Percentiles rank a stretch among this genome's conserved stretches.
phyloP scores from a whole-genome alignment of 2,113 vertebrate genomes.

The Nerophis ophidion region DNA sequence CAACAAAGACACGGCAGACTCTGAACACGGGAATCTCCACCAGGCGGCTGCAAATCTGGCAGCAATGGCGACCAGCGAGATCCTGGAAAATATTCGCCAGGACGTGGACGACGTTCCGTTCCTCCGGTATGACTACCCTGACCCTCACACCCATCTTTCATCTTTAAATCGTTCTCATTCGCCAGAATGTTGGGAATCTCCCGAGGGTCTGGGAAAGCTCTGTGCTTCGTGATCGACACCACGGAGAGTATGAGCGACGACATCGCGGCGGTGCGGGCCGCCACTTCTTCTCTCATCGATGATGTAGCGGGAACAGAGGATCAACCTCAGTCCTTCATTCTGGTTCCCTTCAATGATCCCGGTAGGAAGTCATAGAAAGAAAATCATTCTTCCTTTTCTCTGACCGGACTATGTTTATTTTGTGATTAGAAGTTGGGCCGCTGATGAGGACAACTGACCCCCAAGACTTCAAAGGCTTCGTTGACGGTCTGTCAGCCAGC shows the following conservation, averaged over 20 bases:
- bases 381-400: no score
- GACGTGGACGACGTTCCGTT: constrained; percentile 51
- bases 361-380: constrained; percentile 25
- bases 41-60: constrained; percentile 45
- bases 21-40: constrained; percentile 55
- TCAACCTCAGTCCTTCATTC: constrained; percentile 52
- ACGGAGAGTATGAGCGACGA: constrained; percentile 59
- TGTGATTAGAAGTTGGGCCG: constrained; percentile 39
- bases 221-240: constrained; percentile 64
- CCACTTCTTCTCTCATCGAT: constrained; percentile 43
- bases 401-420: not conserved
- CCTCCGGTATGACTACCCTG: constrained; percentile 24
- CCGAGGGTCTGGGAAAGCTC: constrained; percentile 44
- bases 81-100: constrained; percentile 50
- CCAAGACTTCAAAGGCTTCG: constrained; percentile 3
- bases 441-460: constrained; percentile 41
- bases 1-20: constrained; percentile 50
- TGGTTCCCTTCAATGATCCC: constrained; percentile 64
- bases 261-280: constrained; percentile 33
- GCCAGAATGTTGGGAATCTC: constrained; percentile 58
- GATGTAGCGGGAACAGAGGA: constrained; percentile 28
- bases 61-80: constrained; percentile 42
- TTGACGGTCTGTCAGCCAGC: constrained; percentile 18
- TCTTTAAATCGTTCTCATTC: not conserved
- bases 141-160: not conserved